Evolutionary conservation across 1,140 invertebrate genomes (phyloP).

Genomic region (Manduca sexta): DNA sequence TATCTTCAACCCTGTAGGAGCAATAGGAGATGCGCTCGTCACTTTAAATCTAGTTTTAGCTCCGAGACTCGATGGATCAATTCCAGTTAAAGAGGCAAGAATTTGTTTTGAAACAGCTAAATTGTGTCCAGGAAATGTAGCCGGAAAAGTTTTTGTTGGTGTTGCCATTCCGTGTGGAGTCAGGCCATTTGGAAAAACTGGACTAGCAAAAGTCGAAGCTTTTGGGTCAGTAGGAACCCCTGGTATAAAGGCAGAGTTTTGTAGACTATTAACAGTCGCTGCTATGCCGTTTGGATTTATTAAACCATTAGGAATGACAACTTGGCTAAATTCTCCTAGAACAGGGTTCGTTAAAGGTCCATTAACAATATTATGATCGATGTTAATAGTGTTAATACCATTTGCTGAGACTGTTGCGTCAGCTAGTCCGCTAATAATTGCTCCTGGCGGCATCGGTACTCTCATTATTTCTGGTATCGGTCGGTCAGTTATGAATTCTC

Average conservation of each 20-base stretch:
- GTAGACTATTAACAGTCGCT: no score
- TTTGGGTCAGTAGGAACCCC: no score
- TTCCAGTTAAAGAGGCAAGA: background rate
- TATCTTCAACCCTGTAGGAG: conserved; percentile 6
- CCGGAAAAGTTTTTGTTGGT: background rate
- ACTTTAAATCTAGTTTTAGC: background rate
- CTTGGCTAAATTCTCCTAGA: no score
- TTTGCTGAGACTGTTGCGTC: background rate
- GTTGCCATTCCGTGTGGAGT: background rate
- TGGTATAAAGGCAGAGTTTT: no score
- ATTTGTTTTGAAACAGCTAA: background rate
- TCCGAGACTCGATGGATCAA: background rate
- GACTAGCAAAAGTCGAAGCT: no score
- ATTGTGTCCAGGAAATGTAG: background rate
- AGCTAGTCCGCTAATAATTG: background rate
- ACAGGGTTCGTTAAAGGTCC: no score
- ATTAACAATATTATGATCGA: no score
- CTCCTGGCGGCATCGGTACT: background rate
- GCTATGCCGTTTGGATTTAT: no score
- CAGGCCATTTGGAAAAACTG: no score
- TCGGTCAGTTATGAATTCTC: background rate
- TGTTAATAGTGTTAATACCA: no score
- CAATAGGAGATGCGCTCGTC: background rate
- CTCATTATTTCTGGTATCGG: background rate
- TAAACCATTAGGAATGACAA: no score